Base-by-base conservation (phyloP, 1,140 invertebrate genomes). In the Himalopsyche phryganea region DNA sequence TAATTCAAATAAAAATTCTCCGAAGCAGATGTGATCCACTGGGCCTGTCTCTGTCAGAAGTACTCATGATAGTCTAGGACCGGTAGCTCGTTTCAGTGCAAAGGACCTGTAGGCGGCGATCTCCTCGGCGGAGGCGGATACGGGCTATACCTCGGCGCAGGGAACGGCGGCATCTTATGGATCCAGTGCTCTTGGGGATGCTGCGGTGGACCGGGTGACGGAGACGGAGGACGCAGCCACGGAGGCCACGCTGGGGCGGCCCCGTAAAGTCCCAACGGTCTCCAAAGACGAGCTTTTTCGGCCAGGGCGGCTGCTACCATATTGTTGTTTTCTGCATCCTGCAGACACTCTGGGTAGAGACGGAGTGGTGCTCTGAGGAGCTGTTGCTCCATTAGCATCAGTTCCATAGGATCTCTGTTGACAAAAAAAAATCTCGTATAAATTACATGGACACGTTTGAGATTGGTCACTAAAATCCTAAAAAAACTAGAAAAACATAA, bases 311-410 rank as follows among this genome's bases (percentile, higher is more conserved):
- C 66, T 1, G 56, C 58, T 10, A 61, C 66, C 51, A 61, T 7
- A 28, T 63, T 63, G 53, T 63, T 63, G 36, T 63, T 60, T 36
- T 60, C 61, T 6, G 33, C 61, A 14, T 63, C 57, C 38, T 63
- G 61, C 6, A 63, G 28, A 55, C 61, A 63, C 13, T 71, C 68
- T 0, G 76, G 69, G 63, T 78, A 78, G 44, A 78, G 63, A 18
- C 76, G 67, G 9, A 78, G 62, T 10, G 76, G 76, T 4, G 75
- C 75, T 6, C 76, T 73, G 6, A 78, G 65, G 6, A 78, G 51
- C 58, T 78, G 76, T 52, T 78, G 76, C 58, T 77, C 76, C 76
- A 77, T 77, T 54, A 78, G 61, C 76, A 78, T 77, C 62, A 78
- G 50, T 67, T 78, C 76, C 76, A 78, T 78, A 9, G 76, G 76